Evolutionary conservation across 2,797 vertebrate genomes (phyloP).

Genomic region (Lagorchestes hirsutus): DNA sequence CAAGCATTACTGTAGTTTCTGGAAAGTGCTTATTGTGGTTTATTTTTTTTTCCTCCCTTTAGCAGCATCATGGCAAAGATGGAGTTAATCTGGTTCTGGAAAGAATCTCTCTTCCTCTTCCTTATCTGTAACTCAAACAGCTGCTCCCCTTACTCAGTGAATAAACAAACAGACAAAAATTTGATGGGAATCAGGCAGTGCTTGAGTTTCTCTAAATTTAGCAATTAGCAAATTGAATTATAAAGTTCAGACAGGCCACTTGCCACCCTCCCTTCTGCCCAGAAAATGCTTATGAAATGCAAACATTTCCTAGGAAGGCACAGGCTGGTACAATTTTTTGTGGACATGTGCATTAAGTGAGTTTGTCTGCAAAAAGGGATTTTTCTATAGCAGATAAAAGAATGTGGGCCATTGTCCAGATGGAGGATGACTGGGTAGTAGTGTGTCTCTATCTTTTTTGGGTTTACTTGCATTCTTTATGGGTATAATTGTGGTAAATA

Average conservation of each 20-base stretch:
- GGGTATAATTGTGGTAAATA: background rate
- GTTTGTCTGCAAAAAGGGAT: background rate
- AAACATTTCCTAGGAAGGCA: background rate
- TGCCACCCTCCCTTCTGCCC: background rate
- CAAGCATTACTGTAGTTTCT: background rate
- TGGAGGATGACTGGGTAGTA: background rate
- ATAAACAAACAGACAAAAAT: background rate
- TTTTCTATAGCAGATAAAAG: background rate
- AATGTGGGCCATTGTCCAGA: background rate
- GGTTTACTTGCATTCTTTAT: background rate
- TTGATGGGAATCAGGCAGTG: background rate
- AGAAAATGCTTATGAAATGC: background rate
- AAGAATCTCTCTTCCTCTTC: background rate
- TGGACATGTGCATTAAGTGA: background rate
- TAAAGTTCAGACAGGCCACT: background rate
- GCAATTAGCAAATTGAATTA: slow-evolving; percentile 12
- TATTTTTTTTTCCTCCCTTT: background rate
- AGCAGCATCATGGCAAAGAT: background rate
- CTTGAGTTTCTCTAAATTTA: background rate
- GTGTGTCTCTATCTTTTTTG: background rate
- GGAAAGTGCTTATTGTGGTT: background rate
- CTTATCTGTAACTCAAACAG: background rate
- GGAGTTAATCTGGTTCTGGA: background rate
- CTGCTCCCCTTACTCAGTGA: background rate
- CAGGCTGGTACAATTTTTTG: background rate